Evolutionary conservation across 2,888 invertebrate genomes (phyloP).

Genomic region (Lysandra coridon): DNA sequence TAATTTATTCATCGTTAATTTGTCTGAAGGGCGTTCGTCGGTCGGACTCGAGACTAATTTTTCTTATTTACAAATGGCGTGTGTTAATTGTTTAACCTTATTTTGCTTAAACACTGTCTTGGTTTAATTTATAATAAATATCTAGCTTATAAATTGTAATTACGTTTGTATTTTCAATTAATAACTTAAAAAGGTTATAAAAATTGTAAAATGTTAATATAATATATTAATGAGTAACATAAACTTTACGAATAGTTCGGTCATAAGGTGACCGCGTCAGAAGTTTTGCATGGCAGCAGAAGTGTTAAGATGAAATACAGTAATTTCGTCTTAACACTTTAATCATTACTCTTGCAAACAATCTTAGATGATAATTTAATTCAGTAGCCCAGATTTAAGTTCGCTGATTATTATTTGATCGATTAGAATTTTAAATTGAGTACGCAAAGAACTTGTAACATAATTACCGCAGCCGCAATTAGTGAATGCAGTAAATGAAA

Average conservation of each 20-base stretch:
- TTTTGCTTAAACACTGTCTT: not conserved
- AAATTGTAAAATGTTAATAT: no score
- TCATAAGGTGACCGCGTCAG: no score
- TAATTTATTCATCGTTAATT: slow-evolving; percentile 6
- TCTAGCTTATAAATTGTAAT: no score
- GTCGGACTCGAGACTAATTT: not conserved
- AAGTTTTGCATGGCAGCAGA: no score
- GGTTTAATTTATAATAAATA: no score
- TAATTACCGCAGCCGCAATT: not conserved
- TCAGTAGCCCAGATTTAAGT: not conserved
- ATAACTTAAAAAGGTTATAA: no score
- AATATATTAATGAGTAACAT: no score
- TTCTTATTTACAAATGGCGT: not conserved
- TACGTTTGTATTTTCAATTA: no score
- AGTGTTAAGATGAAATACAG: no score
- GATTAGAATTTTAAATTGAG: not conserved
- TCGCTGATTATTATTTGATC: not conserved
- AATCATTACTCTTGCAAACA: no score
- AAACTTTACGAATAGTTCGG: no score
- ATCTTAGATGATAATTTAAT: not conserved
- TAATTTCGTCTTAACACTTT: no score
- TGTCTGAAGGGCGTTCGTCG: not conserved
- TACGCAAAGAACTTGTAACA: not conserved
- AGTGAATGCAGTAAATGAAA: not conserved
- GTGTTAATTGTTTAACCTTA: not conserved